These are phyloP conservation scores for Drosophila rellima DNA, from an alignment of 2,888 invertebrate genomes.

Conservation along the genomic window DNA sequence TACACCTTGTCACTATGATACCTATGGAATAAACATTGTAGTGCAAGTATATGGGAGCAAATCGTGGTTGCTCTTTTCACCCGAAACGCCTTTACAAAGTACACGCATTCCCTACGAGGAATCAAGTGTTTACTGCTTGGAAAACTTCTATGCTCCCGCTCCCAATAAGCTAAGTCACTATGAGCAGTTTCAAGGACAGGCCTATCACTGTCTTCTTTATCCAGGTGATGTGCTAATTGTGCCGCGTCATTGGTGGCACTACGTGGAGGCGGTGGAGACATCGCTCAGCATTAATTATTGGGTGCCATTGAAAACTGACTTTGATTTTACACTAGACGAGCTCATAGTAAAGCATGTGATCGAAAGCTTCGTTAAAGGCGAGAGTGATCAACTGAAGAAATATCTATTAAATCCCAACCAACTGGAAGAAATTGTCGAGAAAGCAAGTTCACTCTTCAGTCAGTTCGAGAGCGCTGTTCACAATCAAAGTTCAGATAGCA, in stretches of 20 bases:
- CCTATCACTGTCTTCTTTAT: constrained; percentile 88
- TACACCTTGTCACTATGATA: constrained; percentile 97
- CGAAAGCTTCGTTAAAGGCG: constrained; percentile 87
- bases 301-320: constrained; percentile 88
- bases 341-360: constrained; percentile 90
- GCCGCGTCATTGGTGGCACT: constrained; percentile 99
- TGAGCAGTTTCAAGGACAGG: constrained; percentile 49
- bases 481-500: constrained; percentile 21
- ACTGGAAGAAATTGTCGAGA: constrained; percentile 82
- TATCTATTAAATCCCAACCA: constrained; percentile 90
- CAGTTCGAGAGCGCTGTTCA: constrained; percentile 53
- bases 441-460: constrained; percentile 51
- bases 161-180: constrained; percentile 40
- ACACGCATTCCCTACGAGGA: constrained; percentile 98
- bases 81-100: constrained; percentile 90
- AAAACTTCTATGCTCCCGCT: constrained; percentile 91
- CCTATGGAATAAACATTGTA: constrained; percentile 97
- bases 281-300: constrained; percentile 89
- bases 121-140: constrained; percentile 95
- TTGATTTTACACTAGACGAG: constrained; percentile 86
- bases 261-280: constrained; percentile 94
- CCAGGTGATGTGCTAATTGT: constrained; percentile 96
- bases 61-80: constrained; percentile 96
- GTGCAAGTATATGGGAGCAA: constrained; percentile 96
- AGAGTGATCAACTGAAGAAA: constrained; percentile 86